A percentile compares a stretch with the other conserved stretches of the same genome.
These are phyloP conservation scores for Drosophila imparisetae DNA, from an alignment of 2,888 invertebrate species.

Conservation along the genomic window DNA sequence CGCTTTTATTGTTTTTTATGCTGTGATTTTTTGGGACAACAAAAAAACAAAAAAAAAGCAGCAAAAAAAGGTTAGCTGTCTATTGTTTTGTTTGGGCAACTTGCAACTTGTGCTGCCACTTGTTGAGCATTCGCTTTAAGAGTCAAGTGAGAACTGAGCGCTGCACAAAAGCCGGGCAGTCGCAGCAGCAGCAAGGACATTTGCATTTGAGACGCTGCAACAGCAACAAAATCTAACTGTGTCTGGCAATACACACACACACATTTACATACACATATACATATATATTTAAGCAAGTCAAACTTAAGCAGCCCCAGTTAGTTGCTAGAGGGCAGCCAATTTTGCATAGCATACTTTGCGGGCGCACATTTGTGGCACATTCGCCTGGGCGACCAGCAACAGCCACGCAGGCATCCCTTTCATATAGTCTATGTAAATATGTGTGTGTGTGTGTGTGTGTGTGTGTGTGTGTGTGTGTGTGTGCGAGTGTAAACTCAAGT, in stretches of 20 bases:
- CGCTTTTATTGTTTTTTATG: constrained; percentile 76
- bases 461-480: constrained; percentile 11
- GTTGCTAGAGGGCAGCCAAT: constrained; percentile 44
- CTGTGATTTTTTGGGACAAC: constrained; percentile 56
- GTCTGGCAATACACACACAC: constrained; percentile 26
- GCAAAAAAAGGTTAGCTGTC: constrained; percentile 16
- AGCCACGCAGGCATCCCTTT: constrained; percentile 28
- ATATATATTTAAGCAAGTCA: constrained; percentile 39
- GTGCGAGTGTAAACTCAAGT: constrained; percentile 50
- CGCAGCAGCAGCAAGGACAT: constrained; percentile 56
- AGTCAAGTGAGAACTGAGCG: constrained; percentile 64
- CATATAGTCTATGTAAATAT: neutral
- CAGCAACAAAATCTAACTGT: constrained; percentile 15
- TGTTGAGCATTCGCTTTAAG: constrained; percentile 70
- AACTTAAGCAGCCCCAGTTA: constrained; percentile 6
- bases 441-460: neutral
- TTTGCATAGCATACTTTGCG: constrained; percentile 66
- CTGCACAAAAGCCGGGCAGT: constrained; percentile 40
- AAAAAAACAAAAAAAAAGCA: neutral
- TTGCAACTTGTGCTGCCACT: constrained; percentile 42
- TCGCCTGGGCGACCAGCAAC: constrained; percentile 70
- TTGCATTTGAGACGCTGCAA: constrained; percentile 54
- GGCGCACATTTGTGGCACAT: constrained; percentile 76
- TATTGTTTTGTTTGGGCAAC: constrained; percentile 22
- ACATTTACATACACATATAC: neutral